Base-by-base conservation (phyloP, 2,888 invertebrate genomes). In the Cheilosia variabilis region DNA sequence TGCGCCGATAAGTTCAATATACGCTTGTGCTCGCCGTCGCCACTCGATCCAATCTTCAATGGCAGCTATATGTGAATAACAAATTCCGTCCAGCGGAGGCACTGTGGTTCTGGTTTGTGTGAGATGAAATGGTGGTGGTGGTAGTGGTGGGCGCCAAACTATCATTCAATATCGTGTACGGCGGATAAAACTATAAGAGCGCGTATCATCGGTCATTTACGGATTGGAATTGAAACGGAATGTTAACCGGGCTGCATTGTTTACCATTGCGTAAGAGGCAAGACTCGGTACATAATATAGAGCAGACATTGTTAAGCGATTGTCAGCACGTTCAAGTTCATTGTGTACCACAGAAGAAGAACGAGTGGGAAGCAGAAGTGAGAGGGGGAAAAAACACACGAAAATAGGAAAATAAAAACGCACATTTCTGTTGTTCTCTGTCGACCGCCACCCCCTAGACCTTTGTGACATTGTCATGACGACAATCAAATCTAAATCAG, bases 301-400 rank as follows among this genome's bases (percentile, higher is more conserved):
- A 52, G 72, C 52, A 55, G 50, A 43, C 43, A 65, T 77, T 45
- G 10, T 43, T 22, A 66, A 34, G 15, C 41, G 55, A 53, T 72
- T 71, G 65, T 65, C 43, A 71, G 47, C 78, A 57, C 78, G 78
- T 83, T 83, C 78, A 78, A 78, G 78, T 83, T 83, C 73, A 83
- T 27, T 55, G 60, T 24, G 31, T 27, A 55, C 60, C n/a, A 41
- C 10, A 41, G 58, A 68, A 45, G 73, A 47, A 69, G 53, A 43
- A 37, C 55, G 55, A 58, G 2, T 2, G 37, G 37, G 37, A 13
- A 37, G 37, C 13, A 37, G 37, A 37, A 13, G 37, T 37, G 37
- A 4, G 37, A 37, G 13, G 37, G 13, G 13, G 3, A 13, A 13
- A 50, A 37, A 45, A 53, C 13, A 37, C 4, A 43, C 45, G 47